Conservation (phyloP, 2,797 vertebrate genomes). For the Poecilia gillii region DNA sequence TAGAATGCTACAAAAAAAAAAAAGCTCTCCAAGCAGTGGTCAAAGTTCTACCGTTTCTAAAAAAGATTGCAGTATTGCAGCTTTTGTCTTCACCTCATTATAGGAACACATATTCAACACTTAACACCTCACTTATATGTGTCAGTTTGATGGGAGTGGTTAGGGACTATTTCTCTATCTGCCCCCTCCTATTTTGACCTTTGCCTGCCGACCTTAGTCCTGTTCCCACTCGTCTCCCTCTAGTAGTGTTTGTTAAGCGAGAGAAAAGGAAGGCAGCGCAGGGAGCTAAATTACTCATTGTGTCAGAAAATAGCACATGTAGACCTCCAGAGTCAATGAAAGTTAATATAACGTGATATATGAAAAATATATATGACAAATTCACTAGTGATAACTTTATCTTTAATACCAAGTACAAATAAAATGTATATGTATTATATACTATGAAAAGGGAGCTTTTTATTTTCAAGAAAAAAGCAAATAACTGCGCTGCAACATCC, state of each 20-base stretch:
- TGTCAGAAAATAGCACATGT: constrained; percentile 36
- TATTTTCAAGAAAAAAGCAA: constrained; percentile 12
- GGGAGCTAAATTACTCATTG: constrained; percentile 31
- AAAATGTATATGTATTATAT: constrained; percentile 3
- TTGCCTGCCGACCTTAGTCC: constrained; percentile 59
- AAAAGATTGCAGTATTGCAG: constrained; percentile 33
- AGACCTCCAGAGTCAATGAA: constrained; percentile 9
- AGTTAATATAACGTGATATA: background rate
- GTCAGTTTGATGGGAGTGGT: constrained; percentile 73
- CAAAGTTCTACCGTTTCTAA: constrained; percentile 13
- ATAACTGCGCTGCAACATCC: constrained; percentile 32
- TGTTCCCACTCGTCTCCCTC: constrained; percentile 50
- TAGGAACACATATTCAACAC: constrained; percentile 61
- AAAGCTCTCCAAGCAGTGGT: constrained; percentile 13
- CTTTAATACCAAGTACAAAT: background rate
- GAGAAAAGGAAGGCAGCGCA: constrained; percentile 36
- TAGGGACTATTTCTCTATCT: constrained; percentile 63
- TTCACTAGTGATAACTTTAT: background rate
- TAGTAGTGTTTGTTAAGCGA: constrained; percentile 42
- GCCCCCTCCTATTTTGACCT: constrained; percentile 77
- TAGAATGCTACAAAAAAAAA: background rate
- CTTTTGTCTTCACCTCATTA: constrained; percentile 58
- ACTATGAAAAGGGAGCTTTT: constrained; percentile 19
- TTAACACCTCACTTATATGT: constrained; percentile 79
- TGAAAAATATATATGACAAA: background rate